Conservation (phyloP, 2,797 vertebrate genomes). For the Petrocephalus schoutedeni region DNA sequence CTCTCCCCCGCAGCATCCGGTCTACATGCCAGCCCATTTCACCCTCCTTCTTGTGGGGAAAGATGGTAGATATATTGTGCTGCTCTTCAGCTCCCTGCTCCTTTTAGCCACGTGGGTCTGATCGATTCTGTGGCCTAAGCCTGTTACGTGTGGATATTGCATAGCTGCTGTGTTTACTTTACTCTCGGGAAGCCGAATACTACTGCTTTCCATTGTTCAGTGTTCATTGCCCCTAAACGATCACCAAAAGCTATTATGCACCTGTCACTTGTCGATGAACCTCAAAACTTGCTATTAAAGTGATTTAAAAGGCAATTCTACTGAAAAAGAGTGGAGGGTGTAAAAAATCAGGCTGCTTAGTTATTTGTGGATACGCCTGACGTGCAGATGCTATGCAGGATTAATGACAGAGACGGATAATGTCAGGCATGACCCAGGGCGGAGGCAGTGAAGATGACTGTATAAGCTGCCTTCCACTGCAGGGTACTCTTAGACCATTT, state of each 20-base stretch:
- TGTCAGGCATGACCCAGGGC: neutral
- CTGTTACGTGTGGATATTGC: neutral
- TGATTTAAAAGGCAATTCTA: neutral
- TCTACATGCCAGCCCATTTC: neutral
- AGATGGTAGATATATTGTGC: neutral
- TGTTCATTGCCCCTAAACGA: neutral
- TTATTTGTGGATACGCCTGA: neutral
- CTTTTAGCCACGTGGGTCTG: neutral
- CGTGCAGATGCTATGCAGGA: neutral
- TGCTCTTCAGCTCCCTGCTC: neutral
- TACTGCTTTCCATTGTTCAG: neutral
- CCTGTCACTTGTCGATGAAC: neutral
- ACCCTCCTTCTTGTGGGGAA: neutral
- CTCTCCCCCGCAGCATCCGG: neutral
- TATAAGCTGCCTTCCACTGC: neutral
- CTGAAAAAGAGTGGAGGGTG: neutral
- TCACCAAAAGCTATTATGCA: neutral
- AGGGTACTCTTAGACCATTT: neutral
- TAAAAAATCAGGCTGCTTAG: neutral
- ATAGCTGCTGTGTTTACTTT: neutral
- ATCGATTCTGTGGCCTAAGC: neutral
- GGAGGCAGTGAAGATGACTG: neutral
- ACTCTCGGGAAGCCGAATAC: neutral
- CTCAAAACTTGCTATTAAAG: conserved; percentile 1
- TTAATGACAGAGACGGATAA: conserved; percentile 12